Evolutionary conservation across 2,797 vertebrate species (phyloP), one percentile per base, ranked within the genome.

Genomic region (Propithecus deckenii): DNA sequence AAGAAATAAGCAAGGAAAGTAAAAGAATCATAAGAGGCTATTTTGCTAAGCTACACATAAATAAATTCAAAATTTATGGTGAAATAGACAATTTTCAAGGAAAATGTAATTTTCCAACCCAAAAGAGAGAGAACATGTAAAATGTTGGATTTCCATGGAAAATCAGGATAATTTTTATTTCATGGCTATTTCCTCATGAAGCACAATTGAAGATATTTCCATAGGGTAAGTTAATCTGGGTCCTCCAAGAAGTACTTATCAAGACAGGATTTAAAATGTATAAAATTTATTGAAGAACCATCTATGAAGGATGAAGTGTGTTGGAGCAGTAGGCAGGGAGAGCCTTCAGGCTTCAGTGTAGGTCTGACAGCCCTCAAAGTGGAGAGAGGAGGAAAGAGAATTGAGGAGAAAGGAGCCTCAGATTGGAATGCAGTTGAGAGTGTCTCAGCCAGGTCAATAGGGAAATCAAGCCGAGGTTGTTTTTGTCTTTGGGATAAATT

Each of bases 401-500:
- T 67, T 55, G 25, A 71, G 11, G 22, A 89, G 46, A 35, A 93
- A 79, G 17, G 22, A 88, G 14, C 43, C 65, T 63, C 35, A 80
- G 71, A 75, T 13, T 41, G 4, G 22, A 85, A 46, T 7, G 0
- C 52, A 63, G 23, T 50, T 43, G 15, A 71, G 76, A 59, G 41
- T 18, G 3, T 83, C 38, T 92, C 43, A 17, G 25, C 35, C 57
- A 55, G 41, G 5, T 84, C 32, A 32, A 3, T 1, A 4, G 4
- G 30, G 57, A 85, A 88, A 74, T 23, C 48, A 79, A 65, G 17
- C 48, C 67, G 38, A 84, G 2, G 2, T 14, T 46, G 30, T 95
- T 95, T 91, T 88, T 78, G 38, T 65, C 85, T 91, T 95, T 90
- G 35, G 63, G 14, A 79, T 91, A 30, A 30, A 90, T 38, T 20